Base-by-base conservation (phyloP, 2,797 vertebrate genomes). In the Otus scops region DNA sequence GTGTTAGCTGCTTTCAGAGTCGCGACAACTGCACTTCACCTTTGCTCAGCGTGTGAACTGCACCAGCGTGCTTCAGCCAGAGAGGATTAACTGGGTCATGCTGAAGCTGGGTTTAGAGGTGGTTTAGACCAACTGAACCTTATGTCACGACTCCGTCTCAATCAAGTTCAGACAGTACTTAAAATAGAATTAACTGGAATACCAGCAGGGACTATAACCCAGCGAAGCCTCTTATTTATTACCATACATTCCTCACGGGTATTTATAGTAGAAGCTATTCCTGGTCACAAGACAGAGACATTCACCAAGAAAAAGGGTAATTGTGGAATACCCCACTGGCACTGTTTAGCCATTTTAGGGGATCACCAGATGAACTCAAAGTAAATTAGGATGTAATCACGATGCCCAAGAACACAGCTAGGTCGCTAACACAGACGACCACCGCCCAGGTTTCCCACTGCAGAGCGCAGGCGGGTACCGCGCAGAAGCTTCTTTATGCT, bases 131-230 rank as follows among this genome's bases (percentile, higher is more conserved):
- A 80, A 92, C 26, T 7, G 28, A 93, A 94, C 34, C 73, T 93
- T 65, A 38, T 60, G 80, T 73, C 91, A 85, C 75, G 87, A 95
- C 85, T 96, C 93, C 88, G 65, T 88, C 91, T 89, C 93, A 89
- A 94, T 91, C 75, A 86, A 83, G 71, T 94, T 94, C 64, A 96
- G 51, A 88, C 69, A 76, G 73, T n/a, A 90, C 90, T 93, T 90
- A 86, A 95, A 96, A 95, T 90, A 95, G 94, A 95, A 92, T 93
- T 92, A 93, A 93, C 51, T 88, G 78, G 68, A 91, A 67, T 61
- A 60, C 39, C 75, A 92, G 71, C 78, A 48, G 15, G 50, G 48
- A 39, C 76, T 77, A 69, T 41, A 93, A 83, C 64, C 43, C 68
- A 94, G 68, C 26, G 81, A 94, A 93, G 85, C 54, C 54, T 93